Evolutionary conservation across 2,113 vertebrate genomes (phyloP), one percentile per base, ranked within the genome.

Genomic region (Takifugu flavidus): DNA sequence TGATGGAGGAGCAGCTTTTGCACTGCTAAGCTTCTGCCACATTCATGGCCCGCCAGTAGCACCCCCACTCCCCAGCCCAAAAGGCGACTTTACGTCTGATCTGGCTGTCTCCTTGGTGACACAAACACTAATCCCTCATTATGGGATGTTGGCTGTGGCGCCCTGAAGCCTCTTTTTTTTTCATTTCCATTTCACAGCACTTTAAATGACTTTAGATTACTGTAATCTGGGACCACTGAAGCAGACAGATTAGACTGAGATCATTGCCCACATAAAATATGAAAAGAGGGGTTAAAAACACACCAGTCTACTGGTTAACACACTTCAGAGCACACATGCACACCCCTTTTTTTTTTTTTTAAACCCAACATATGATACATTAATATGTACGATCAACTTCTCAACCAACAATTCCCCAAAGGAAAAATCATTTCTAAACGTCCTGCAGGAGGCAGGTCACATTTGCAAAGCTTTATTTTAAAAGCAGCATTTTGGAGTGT

Each of bases 211-310:
- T 72, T 78, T 68, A 87, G 83, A 88, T 88, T 87, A 88, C 78
- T 73, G 74, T 90, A 88, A 90, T 90, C 88, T 86, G 77, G 55
- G 75, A 86, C 87, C 80, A 87, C 78, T 82, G 84, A 66, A 81
- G 83, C 77, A 83, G 75, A 85, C 80, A 87, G 86, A 88, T 89
- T 87, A 88, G 78, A 86, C 85, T 85, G 87, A 84, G 65, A 59
- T 86, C 77, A 82, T 85, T 81, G 83, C 65, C 66, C 68, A 82
- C 73, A 70, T 57, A 71, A 74, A 85, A 83, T 64, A 73, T 74
- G 53, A 60, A 56, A 75, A 82, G 25, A 20, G 61, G 54, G 66
- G 74, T 77, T 75, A 75, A 80, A 77, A 65, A 51, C 10, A 27
- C 80, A 60, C 69, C 59, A 31, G 53, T 54, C 45, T 25, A 49